Evolutionary conservation across 2,113 vertebrate genomes (phyloP).

Genomic region (Mirounga angustirostris): DNA sequence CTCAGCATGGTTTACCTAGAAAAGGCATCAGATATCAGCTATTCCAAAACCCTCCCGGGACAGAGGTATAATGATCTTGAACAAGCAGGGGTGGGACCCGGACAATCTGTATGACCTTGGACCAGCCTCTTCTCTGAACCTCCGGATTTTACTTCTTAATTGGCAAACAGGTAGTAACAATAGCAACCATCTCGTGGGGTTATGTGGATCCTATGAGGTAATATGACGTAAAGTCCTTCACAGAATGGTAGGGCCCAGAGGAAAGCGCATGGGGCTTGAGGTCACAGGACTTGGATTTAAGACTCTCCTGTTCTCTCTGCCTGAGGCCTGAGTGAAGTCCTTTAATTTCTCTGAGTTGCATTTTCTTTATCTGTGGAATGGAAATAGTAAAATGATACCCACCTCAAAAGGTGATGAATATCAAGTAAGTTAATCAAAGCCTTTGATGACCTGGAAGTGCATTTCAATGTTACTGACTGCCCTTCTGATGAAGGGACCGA

Average conservation of each 20-base stretch:
- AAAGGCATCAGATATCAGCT: background rate
- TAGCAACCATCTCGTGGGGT: background rate
- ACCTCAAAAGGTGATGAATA: background rate
- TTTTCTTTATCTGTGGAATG: background rate
- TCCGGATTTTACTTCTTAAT: background rate
- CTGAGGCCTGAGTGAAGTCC: background rate
- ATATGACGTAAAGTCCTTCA: background rate
- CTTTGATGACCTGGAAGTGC: background rate
- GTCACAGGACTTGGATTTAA: background rate
- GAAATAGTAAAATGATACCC: background rate
- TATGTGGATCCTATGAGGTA: background rate
- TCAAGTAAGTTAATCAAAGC: background rate
- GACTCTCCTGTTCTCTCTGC: background rate
- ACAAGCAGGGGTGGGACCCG: background rate
- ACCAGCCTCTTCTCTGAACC: background rate
- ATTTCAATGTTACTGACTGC: background rate
- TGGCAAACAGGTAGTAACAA: background rate
- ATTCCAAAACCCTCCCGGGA: background rate
- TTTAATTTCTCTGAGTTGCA: background rate
- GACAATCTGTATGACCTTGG: background rate
- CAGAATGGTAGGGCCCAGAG: background rate
- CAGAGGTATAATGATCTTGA: background rate
- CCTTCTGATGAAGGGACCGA: background rate
- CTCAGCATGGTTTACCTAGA: background rate
- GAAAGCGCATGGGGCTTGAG: background rate